A percentile compares a stretch with the other conserved stretches of the same genome.
Conservation (phyloP, 2,888 invertebrate species). For the Lasius platythorax region DNA sequence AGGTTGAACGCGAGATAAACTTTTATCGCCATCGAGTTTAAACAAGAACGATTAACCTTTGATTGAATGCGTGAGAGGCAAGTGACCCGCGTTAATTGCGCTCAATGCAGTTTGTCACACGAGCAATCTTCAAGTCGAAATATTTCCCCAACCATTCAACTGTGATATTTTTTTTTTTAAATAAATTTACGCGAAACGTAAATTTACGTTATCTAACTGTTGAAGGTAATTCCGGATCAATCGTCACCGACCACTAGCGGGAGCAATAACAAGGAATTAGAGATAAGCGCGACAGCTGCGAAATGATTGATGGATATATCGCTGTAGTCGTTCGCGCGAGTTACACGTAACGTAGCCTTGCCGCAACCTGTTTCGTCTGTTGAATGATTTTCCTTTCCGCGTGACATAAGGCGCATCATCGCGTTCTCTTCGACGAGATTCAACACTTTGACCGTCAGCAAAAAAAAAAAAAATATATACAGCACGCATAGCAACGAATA, state of each 20-base stretch:
- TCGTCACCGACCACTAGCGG: neutral
- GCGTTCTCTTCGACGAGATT: constrained; percentile 7
- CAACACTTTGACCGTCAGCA: neutral
- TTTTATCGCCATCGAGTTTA: constrained; percentile 15
- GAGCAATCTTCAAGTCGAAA: neutral
- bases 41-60: constrained; percentile 25
- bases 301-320: constrained; percentile 45
- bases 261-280: constrained; percentile 16
- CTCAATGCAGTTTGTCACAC: constrained; percentile 31
- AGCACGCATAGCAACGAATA: neutral
- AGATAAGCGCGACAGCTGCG: constrained; percentile 42
- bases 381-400: constrained; percentile 34
- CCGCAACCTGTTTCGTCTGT: constrained; percentile 21
- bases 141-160: neutral
- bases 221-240: constrained; percentile 11
- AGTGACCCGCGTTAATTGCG: constrained; percentile 35
- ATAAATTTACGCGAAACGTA: neutral
- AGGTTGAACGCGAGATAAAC: constrained; percentile 13
- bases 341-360: constrained; percentile 26
- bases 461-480: neutral
- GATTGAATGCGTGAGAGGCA: constrained; percentile 20
- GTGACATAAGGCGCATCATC: constrained; percentile 22
- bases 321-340: constrained; percentile 10
- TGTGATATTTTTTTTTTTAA: neutral
- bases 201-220: neutral